Base-by-base conservation (phyloP, 2,888 invertebrate genomes). In the Pecten maximus region DNA sequence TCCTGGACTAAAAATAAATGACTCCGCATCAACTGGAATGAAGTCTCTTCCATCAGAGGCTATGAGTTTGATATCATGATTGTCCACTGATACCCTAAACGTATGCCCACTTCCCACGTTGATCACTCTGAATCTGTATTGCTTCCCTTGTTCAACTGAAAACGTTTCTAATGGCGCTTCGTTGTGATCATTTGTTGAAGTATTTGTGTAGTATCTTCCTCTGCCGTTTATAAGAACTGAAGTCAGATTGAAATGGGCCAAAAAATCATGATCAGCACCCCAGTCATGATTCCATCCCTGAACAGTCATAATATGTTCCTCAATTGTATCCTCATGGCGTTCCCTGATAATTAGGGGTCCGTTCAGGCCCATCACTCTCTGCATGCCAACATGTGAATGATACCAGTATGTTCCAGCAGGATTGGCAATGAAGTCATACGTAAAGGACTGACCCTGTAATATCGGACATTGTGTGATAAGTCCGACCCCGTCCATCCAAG, bases 401-500 rank as follows among this genome's bases (percentile, higher is more conserved):
- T 94, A 95, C 95, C 95, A 95, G 90, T 94, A 93, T 16, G 95
- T 94, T 35, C 95, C 95, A 39, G 90, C 93, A 0, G 94, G 94
- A 15, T 92, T 91, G 0, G 94, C 94, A 50, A 88, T 92, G 89
- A 96, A 96, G n/a, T 91, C 89, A 92, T 96, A 96, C 28, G 93
- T 95, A 91, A 96, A 96, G 2, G 93, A 92, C 88, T 95, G 94
- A 16, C 94, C 93, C 0, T 95, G 95, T 0, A 90, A 91, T 15
- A 96, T 96, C 2, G 96, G 96, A 54, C 96, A 96, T 92, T 96
- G 96, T 28, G 95, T 94, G 12, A 96, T 92, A 39, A 92, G 95
- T 4, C 95, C 93, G 8, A 95, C 95, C 0, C 96, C 96, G 89
- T 96, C 95, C 95, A 94, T 96, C 94, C 91, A 95, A 0, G 95